Conservation (phyloP, 2,888 invertebrate species). For the Acleris literana region DNA sequence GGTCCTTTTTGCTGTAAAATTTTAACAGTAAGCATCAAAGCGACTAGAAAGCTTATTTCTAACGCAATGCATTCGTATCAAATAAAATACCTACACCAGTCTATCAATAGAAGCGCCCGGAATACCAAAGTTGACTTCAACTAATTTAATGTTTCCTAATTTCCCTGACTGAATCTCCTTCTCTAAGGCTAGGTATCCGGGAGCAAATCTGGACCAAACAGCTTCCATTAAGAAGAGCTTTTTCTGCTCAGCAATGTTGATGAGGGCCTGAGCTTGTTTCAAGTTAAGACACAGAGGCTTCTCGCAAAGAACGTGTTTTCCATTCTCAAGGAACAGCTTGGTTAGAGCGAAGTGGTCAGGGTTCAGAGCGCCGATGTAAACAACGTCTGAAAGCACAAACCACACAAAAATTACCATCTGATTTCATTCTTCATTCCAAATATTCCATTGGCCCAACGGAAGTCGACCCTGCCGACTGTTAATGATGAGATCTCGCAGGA, state of each 20-base stretch:
- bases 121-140: conserved; percentile 88
- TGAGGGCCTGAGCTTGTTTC: conserved; percentile 87
- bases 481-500: too few species aligned
- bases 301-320: conserved; percentile 95
- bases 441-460: background rate
- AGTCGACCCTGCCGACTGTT: too few species aligned
- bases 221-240: conserved; percentile 94
- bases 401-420: background rate
- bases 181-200: conserved; percentile 87
- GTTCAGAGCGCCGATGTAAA: conserved; percentile 92
- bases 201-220: conserved; percentile 93
- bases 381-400: conserved; percentile 86
- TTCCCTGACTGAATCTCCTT: conserved; percentile 86
- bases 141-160: conserved; percentile 88
- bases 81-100: conserved; percentile 49
- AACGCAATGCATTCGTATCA: background rate
- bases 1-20: conserved; percentile 81
- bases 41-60: too few species aligned
- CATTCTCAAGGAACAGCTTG: conserved; percentile 89
- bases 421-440: background rate
- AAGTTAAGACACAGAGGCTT: conserved; percentile 93
- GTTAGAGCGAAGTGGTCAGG: conserved; percentile 88
- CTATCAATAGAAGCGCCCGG: conserved; percentile 67
- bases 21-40: too few species aligned
- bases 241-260: conserved; percentile 87